Evolutionary conservation across 2,888 invertebrate species (phyloP).

Genomic region (Machimus rusticus): DNA sequence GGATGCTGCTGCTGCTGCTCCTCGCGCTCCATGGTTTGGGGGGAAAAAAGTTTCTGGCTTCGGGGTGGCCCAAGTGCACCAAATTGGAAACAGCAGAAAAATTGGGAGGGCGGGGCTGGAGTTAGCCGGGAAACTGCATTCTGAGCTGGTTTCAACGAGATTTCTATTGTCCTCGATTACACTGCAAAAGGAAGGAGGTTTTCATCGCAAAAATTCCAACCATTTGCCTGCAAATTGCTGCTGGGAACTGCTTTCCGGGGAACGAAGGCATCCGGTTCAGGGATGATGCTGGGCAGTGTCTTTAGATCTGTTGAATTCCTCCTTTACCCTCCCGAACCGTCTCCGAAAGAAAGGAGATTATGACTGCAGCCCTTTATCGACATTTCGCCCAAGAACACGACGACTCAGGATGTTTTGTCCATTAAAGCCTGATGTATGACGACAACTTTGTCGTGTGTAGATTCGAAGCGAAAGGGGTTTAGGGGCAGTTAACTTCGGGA

Average conservation of each 20-base stretch:
- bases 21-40: background rate
- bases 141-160: background rate
- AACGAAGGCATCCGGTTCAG: background rate
- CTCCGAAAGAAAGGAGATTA: background rate
- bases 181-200: slow-evolving; percentile 4
- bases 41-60: background rate
- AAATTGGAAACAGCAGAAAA: slow-evolving; percentile 19
- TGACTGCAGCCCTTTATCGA: slow-evolving; percentile 1
- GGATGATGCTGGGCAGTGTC: background rate
- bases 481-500: background rate
- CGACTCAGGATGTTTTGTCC: background rate
- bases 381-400: background rate
- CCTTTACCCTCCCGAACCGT: background rate
- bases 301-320: background rate
- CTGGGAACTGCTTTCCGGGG: background rate
- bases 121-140: background rate
- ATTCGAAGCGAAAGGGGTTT: background rate
- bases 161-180: background rate
- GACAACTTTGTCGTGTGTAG: background rate
- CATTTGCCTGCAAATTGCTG: slow-evolving; percentile 28
- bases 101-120: background rate
- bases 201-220: slow-evolving; percentile 15
- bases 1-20: background rate
- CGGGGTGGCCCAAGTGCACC: background rate
- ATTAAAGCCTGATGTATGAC: slow-evolving; percentile 10